phyloP scores from a whole-genome alignment of 2,888 invertebrate species.

The Apocheima hispidaria region DNA sequence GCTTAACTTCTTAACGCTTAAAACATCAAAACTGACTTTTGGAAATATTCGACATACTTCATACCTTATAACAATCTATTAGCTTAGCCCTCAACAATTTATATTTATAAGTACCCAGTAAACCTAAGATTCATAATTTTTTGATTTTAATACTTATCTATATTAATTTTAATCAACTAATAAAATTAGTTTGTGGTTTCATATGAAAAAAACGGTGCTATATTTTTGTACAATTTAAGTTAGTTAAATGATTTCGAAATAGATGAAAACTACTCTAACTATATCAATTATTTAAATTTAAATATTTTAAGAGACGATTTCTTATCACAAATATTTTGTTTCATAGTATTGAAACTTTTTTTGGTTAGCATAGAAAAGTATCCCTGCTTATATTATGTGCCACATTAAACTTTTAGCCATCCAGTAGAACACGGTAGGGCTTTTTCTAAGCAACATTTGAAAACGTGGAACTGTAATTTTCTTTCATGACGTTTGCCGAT shows the following conservation, averaged over 20 bases:
- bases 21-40: background rate
- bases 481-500: too few relatives aligned
- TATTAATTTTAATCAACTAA: slow-evolving; percentile 2
- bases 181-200: slow-evolving; percentile 8
- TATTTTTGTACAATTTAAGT: slow-evolving; percentile 7
- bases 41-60: background rate
- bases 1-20: background rate
- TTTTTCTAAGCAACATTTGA: background rate
- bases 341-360: slow-evolving; percentile 2
- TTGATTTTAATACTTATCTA: slow-evolving; percentile 19
- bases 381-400: background rate
- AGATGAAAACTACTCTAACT: background rate
- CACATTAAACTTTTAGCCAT: slow-evolving; percentile 6
- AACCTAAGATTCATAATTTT: slow-evolving; percentile 23
- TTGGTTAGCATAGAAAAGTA: slow-evolving; percentile 17
- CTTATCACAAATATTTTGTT: slow-evolving; percentile 14
- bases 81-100: slow-evolving; percentile 20
- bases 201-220: background rate
- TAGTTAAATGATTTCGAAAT: slow-evolving; percentile 2
- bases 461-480: too few relatives aligned
- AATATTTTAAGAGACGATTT: slow-evolving; percentile 13
- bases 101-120: slow-evolving; percentile 27
- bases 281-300: slow-evolving; percentile 4
- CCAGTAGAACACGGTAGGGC: slow-evolving; percentile 12
- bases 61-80: slow-evolving; percentile 12